A percentile compares a stretch with the other conserved stretches of the same genome.
These are phyloP conservation scores for Sebastes trivittatus DNA, from an alignment of 2,797 vertebrate genomes.

Conservation along the genomic window DNA sequence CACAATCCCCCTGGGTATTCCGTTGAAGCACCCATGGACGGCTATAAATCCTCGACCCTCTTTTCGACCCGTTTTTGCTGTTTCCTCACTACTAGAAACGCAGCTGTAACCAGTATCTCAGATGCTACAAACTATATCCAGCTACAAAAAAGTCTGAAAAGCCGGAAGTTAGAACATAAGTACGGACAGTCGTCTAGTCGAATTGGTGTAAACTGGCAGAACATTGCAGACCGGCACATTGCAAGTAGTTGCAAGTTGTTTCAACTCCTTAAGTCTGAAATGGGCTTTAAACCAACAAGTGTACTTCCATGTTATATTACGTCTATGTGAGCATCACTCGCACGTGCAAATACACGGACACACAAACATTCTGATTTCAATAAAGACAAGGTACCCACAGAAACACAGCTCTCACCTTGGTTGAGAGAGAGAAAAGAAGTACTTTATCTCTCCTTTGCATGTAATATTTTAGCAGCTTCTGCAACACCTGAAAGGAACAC, in stretches of 20 bases:
- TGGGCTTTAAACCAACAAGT: not conserved
- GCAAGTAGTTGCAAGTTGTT: not conserved
- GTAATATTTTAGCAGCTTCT: constrained; percentile 91
- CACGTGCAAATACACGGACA: not conserved
- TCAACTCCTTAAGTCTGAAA: not conserved
- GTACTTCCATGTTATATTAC: constrained; percentile 1
- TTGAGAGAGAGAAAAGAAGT: constrained; percentile 95
- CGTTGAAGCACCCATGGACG: not conserved
- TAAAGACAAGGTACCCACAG: not conserved
- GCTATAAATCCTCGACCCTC: not conserved
- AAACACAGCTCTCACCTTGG: constrained; percentile 85
- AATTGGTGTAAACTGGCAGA: not conserved
- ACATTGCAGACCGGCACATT: not conserved
- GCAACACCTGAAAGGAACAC: constrained; percentile 87
- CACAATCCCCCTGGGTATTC: not conserved
- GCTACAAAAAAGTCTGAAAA: not conserved
- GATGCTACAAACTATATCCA: not conserved
- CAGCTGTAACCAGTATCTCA: not conserved
- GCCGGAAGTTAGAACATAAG: not conserved
- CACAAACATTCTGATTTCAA: not conserved
- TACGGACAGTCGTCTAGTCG: not conserved
- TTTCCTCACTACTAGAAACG: not conserved
- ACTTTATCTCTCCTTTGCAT: constrained; percentile 90
- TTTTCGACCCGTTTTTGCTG: not conserved
- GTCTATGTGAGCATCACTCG: constrained; percentile 1